Evolutionary conservation across 92 coral and sea anemone genomes (phyloP), one percentile per base, ranked within the genome.

Genomic region (Zoanthus sansibaricus): DNA sequence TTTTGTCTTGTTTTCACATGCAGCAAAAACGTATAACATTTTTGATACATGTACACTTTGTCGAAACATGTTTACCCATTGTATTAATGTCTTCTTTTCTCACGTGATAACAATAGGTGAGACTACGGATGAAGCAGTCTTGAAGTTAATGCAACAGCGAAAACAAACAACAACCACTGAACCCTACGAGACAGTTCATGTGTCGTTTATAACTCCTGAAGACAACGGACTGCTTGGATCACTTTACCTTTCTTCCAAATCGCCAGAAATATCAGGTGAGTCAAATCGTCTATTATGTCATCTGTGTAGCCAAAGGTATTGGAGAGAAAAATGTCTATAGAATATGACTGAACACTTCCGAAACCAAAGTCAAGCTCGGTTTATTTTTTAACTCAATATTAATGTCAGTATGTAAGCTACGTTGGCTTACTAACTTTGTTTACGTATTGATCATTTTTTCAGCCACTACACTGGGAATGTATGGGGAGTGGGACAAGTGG

Each of bases 401-500:
- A 11, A 49, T 49, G 12, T 1, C 12, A 37, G 4, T 49, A 49
- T 11, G 55, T 49, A 11, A 6, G 7, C 12, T 49, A 7, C 55
- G n/a, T 8, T 48, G 0, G 17, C 1, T 30, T 25, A 62, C 5
- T 5, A 25, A 62, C 30, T 25, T 54, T 31, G 15, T 55, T 31
- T 18, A 25, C 18, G 8, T 7, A 49, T 54, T 76, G 4, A 30
- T 54, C 13, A 13, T 6, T 76, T 13, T 68, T 54, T 49, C 71
- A 91, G 96, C 92, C 45, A 84, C 94, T 14, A 93, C 91, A 10
- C 90, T 91, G 3, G 99, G 99, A 13, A 91, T 91, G 47, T 97
- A 92, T 52, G 90, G 96, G 5, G 90, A 91, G 71, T 97, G 99
- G 99, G 86, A 91, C 64, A 83, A 90, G 4, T 97, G 99, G 99